A percentile compares a stretch with the other conserved stretches of the same genome.
These are phyloP conservation scores for Channa striata DNA, from an alignment of 2,797 vertebrate species.

Conservation along the genomic window DNA sequence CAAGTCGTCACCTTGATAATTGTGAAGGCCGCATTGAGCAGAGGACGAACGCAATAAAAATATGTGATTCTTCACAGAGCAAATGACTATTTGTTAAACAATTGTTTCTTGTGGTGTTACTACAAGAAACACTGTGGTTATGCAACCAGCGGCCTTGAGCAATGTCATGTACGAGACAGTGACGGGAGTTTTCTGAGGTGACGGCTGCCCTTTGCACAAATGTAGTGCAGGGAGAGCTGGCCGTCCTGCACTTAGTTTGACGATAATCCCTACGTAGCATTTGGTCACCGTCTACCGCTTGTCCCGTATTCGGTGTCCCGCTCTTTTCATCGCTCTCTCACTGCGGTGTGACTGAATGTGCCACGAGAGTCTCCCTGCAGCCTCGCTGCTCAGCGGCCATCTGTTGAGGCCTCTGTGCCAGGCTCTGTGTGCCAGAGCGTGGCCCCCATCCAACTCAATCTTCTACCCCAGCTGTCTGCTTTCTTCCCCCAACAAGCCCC, in stretches of 20 bases:
- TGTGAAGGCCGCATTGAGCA: neutral
- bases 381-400: constrained; percentile 79
- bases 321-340: constrained; percentile 13
- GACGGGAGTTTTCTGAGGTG: neutral
- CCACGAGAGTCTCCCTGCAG: constrained; percentile 68
- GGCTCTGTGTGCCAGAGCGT: constrained; percentile 72
- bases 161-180: constrained; percentile 14
- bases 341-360: constrained; percentile 57
- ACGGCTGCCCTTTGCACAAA: neutral
- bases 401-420: constrained; percentile 79
- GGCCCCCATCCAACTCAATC: constrained; percentile 69
- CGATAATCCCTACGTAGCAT: neutral
- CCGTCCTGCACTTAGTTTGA: neutral
- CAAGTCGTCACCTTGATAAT: neutral
- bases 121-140: too few relatives aligned
- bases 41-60: too few relatives aligned
- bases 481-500: constrained; percentile 78
- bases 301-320: constrained; percentile 5
- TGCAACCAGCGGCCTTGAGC: constrained; percentile 12
- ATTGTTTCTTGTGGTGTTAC: neutral
- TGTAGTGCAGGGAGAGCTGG: neutral
- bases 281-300: constrained; percentile 2
- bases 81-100: neutral
- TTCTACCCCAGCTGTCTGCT: constrained; percentile 73
- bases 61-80: neutral